Percentiles rank a stretch among this genome's conserved stretches.
Evolutionary conservation across 92 coral and sea anemone genomes (phyloP).

Genomic region (Phenganax marumi): DNA sequence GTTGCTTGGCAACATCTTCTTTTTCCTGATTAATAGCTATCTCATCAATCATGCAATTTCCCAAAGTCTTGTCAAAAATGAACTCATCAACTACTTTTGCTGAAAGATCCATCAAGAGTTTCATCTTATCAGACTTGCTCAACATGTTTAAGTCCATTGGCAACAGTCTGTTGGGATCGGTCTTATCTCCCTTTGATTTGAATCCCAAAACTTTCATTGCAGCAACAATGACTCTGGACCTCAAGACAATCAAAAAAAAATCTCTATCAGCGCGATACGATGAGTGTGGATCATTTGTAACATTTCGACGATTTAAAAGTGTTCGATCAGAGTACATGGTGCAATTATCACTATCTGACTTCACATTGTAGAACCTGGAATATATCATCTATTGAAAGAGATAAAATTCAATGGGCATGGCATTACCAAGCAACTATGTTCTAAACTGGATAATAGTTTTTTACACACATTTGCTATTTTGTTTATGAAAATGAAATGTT

Average conservation of each 20-base stretch:
- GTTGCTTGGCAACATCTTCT: background rate
- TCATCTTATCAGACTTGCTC: constrained; percentile 2
- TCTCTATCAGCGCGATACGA: constrained; percentile 68
- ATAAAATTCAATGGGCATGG: too few species aligned
- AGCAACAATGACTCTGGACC: constrained; percentile 37
- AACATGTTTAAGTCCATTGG: background rate
- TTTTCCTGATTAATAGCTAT: constrained; percentile 19
- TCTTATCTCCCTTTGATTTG: constrained; percentile 13
- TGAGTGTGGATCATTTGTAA: constrained; percentile 59
- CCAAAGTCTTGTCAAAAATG: constrained; percentile 20
- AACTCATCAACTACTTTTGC: constrained; percentile 31
- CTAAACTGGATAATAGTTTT: too few species aligned
- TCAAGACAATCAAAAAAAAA: constrained; percentile 54
- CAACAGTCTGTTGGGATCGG: background rate
- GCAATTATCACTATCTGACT: constrained; percentile 62
- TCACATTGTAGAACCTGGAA: constrained; percentile 45
- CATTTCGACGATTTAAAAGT: constrained; percentile 65
- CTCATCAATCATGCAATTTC: background rate
- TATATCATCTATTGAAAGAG: constrained; percentile 49
- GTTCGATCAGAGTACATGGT: constrained; percentile 67
- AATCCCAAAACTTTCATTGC: constrained; percentile 47
- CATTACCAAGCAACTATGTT: too few species aligned
- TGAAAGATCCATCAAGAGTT: background rate
- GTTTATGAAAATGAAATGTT: too few species aligned
- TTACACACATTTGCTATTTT: too few species aligned